phyloP scores from a whole-genome alignment of 2,888 invertebrate genomes.

The Harpalus rubripes region DNA sequence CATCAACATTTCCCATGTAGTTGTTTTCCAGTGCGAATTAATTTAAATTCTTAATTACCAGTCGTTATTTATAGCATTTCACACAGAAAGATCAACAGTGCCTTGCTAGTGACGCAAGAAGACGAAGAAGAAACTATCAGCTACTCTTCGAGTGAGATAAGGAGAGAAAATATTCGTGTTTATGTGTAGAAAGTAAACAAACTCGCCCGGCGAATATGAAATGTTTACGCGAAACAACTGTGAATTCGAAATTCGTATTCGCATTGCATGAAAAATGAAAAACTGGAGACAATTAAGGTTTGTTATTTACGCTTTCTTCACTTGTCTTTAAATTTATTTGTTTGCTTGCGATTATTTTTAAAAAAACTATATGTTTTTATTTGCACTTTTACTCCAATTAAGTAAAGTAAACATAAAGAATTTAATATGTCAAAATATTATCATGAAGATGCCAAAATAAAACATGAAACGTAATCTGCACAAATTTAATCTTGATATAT shows the following conservation, averaged over 20 bases:
- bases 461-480: neutral
- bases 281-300: constrained; percentile 35
- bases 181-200: constrained; percentile 53
- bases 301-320: constrained; percentile 53
- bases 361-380: too few relatives aligned
- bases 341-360: neutral
- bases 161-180: constrained; percentile 26
- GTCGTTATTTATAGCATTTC: constrained; percentile 51
- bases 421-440: neutral
- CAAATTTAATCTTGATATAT: neutral
- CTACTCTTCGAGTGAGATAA: neutral
- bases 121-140: constrained; percentile 6
- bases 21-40: constrained; percentile 25
- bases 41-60: constrained; percentile 55
- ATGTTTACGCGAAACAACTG: constrained; percentile 36
- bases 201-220: constrained; percentile 29
- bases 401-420: neutral
- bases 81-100: constrained; percentile 40
- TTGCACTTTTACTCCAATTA: too few relatives aligned
- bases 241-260: constrained; percentile 29
- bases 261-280: constrained; percentile 32
- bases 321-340: constrained; percentile 9
- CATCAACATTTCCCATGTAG: constrained; percentile 33
- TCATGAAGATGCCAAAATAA: too few relatives aligned
- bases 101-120: constrained; percentile 28